Evolutionary conservation across 2,888 invertebrate species (phyloP).

Genomic region (Ennomos fuscantarius): DNA sequence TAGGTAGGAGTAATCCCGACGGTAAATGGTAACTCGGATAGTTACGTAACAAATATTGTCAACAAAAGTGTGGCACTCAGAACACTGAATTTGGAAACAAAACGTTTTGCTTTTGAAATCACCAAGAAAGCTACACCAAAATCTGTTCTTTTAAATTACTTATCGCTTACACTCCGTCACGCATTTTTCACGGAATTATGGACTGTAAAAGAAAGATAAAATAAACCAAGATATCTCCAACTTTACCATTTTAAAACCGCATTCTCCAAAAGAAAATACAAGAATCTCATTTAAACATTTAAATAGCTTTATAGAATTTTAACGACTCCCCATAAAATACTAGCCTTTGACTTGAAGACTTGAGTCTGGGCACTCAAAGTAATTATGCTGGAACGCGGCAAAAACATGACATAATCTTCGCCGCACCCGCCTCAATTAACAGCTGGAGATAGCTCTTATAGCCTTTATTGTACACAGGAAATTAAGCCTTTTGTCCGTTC

Average conservation of each 20-base stretch:
- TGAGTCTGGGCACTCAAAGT: constrained; percentile 55
- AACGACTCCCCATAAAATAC: constrained; percentile 59
- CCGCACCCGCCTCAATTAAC: constrained; percentile 62
- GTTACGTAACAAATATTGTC: too few relatives aligned
- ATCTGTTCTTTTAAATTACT: too few relatives aligned
- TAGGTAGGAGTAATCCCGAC: too few relatives aligned
- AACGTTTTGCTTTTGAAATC: too few relatives aligned
- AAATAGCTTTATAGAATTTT: constrained; percentile 60
- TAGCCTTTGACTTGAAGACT: constrained; percentile 54
- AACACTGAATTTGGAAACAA: too few relatives aligned
- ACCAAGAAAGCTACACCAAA: too few relatives aligned
- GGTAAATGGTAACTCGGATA: too few relatives aligned
- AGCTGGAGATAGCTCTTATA: constrained; percentile 46
- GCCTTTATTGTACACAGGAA: constrained; percentile 61
- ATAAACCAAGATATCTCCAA: constrained; percentile 42
- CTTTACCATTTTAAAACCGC: constrained; percentile 43
- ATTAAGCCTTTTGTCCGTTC: constrained; percentile 61
- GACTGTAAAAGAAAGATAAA: constrained; percentile 44
- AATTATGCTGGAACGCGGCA: constrained; percentile 58
- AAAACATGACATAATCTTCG: constrained; percentile 65
- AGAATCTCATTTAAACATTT: constrained; percentile 52
- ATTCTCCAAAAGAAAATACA: constrained; percentile 49
- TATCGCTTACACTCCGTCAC: neutral
- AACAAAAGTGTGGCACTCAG: too few relatives aligned
- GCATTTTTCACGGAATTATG: neutral